Evolutionary conservation across 2,888 invertebrate genomes (phyloP), one percentile per base, ranked within the genome.

Genomic region (Gastracanthus pulcherrimus): DNA sequence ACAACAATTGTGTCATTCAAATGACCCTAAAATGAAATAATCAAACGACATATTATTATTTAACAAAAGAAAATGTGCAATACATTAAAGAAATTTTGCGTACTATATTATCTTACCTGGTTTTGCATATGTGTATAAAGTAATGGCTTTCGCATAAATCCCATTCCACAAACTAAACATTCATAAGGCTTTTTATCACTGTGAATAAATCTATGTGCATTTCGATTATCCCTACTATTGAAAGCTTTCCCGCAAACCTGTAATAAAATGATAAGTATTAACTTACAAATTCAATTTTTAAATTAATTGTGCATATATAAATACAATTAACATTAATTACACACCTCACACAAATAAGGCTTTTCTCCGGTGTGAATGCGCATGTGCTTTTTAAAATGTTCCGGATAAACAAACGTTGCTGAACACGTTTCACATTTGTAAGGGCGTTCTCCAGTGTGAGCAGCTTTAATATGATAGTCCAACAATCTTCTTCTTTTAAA

Each of bases 111-210:
- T 60, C 36, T 86, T 70, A 94, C 94, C 89, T 93, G 94, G 3
- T 93, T 91, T 89, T 95, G 95, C 95, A 96, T 96, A 87, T 97
- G 97, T 55, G 95, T 93, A 88, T 96, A 95, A 0, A 97, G 93
- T 78, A 95, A 92, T 3, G 96, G 96, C 87, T 96, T 97, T 11
- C 97, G 92, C 96, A 97, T 97, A 88, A 95, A 97, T 0, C 96
- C 97, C 85, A 95, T 94, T 3, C 96, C 96, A 88, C 97, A 97
- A 6, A 95, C 94, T 82, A 95, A 92, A 88, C 97, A 97, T 90
- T 96, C 96, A 91, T 96, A 97, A 0, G 97, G 97, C 87, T 97
- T 97, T 89, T 96, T 96, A 89, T 96, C 96, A 87, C 96, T 96
- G 92, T 97, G 97, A 66, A 96, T 95, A 91, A 96, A 97, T 38